Conservation (phyloP, 2,888 invertebrate genomes). For the Protophormia terraenovae region DNA sequence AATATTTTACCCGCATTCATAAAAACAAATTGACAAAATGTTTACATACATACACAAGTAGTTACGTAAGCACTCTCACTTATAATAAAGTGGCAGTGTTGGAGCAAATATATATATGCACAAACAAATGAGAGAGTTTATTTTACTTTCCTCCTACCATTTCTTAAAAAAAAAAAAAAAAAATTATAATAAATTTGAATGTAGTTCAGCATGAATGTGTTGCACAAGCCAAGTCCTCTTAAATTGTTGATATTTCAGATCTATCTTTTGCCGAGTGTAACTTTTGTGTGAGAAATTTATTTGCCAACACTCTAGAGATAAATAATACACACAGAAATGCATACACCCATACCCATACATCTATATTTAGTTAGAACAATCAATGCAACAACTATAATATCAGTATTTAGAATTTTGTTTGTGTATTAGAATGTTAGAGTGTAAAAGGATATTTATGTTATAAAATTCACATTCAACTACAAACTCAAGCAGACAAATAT, state of each 20-base stretch:
- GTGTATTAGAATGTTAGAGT: not conserved
- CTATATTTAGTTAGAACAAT: slow-evolving; percentile 1
- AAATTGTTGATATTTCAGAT: slow-evolving; percentile 12
- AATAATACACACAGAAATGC: slow-evolving; percentile 27
- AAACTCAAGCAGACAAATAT: not conserved
- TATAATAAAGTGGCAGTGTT: not conserved
- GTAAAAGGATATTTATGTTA: not conserved
- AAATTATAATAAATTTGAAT: slow-evolving; percentile 15
- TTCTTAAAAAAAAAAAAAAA: too few species aligned
- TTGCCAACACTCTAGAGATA: slow-evolving; percentile 45
- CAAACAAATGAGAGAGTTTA: not conserved
- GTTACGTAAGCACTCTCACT: not conserved
- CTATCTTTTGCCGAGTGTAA: slow-evolving; percentile 5
- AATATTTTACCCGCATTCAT: slow-evolving; percentile 51
- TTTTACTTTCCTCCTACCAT: not conserved
- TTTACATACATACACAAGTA: not conserved
- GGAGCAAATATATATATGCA: not conserved
- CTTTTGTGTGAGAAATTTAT: slow-evolving; percentile 40
- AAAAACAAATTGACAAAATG: slow-evolving; percentile 36
- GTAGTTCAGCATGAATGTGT: slow-evolving; percentile 10
- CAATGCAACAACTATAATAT: slow-evolving; percentile 35
- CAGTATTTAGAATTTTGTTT: not conserved
- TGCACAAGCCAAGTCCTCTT: slow-evolving; percentile 26
- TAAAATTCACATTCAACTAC: not conserved
- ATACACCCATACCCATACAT: too few species aligned